These are phyloP conservation scores for Chromis chromis DNA, from an alignment of 2,797 vertebrate genomes.

Conservation along the genomic window DNA sequence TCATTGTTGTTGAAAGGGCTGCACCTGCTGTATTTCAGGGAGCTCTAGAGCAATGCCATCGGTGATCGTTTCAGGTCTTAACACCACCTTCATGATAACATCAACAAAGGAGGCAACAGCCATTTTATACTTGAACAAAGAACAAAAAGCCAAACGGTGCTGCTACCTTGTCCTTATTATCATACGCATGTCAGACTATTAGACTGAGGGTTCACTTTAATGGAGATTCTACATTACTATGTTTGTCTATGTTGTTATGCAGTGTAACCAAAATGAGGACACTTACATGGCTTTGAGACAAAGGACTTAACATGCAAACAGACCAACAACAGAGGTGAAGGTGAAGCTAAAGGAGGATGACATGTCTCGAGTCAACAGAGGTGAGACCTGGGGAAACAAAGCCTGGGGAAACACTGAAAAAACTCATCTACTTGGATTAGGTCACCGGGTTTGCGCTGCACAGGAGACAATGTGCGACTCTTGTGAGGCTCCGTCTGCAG, in stretches of 20 bases:
- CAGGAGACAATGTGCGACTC: slow-evolving; percentile 24
- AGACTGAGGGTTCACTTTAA: slow-evolving; percentile 4
- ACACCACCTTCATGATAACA: slow-evolving; percentile 62
- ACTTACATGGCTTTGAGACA: slow-evolving; percentile 20
- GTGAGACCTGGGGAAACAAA: slow-evolving; percentile 10
- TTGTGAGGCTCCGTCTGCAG: slow-evolving; percentile 61
- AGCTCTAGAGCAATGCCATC: slow-evolving; percentile 28
- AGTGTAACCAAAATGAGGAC: slow-evolving; percentile 2
- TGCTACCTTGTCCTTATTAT: slow-evolving; percentile 36
- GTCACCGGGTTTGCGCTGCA: slow-evolving; percentile 34
- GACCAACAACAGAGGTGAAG: slow-evolving; percentile 30
- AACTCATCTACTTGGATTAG: slow-evolving; percentile 27
- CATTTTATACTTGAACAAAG: slow-evolving; percentile 48
- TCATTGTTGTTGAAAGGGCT: slow-evolving; percentile 60
- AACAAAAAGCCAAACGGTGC: slow-evolving; percentile 41
- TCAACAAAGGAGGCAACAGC: slow-evolving; percentile 50
- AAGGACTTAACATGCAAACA: slow-evolving; percentile 21
- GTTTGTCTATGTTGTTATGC: slow-evolving; percentile 10
- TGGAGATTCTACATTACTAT: background rate
- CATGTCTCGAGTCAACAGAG: slow-evolving; percentile 19
- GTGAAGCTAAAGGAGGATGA: slow-evolving; percentile 39
- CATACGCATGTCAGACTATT: background rate
- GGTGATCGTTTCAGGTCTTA: slow-evolving; percentile 63
- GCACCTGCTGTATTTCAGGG: slow-evolving; percentile 60
- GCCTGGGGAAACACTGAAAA: slow-evolving; percentile 4